Evolutionary conservation across 2,797 vertebrate genomes (phyloP).

Genomic region (Chiloscyllium punctatum): DNA sequence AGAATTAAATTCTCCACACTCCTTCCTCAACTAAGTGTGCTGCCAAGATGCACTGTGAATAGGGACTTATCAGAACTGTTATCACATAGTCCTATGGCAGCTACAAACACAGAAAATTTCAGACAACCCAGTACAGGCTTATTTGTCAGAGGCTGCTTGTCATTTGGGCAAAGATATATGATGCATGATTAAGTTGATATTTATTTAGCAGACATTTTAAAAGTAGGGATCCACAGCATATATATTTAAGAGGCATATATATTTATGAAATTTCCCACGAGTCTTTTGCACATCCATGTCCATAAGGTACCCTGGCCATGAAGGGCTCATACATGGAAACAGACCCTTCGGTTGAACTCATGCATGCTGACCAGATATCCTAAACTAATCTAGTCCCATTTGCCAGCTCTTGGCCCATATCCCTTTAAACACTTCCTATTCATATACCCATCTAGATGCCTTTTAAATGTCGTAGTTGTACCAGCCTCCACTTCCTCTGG

Average conservation of each 20-base stretch:
- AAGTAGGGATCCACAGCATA: not conserved
- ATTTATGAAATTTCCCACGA: not conserved
- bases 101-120: not conserved
- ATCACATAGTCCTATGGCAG: not conserved
- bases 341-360: too few relatives aligned
- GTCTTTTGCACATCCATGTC: not conserved
- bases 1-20: constrained; percentile 37
- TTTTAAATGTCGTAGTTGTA: too few relatives aligned
- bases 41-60: constrained; percentile 2
- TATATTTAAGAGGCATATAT: not conserved
- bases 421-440: too few relatives aligned
- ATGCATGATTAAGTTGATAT: not conserved
- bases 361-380: too few relatives aligned
- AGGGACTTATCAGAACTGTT: not conserved
- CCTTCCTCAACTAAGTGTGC: not conserved
- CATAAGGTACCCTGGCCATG: not conserved
- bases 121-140: not conserved
- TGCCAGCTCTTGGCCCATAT: too few relatives aligned
- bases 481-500: too few relatives aligned
- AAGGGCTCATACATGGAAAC: not conserved
- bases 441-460: too few relatives aligned
- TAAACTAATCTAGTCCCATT: too few relatives aligned
- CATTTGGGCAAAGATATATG: not conserved
- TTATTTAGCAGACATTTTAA: not conserved
- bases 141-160: not conserved